Conservation (phyloP, 2,113 vertebrate species). For the Corydoras maculifer region DNA sequence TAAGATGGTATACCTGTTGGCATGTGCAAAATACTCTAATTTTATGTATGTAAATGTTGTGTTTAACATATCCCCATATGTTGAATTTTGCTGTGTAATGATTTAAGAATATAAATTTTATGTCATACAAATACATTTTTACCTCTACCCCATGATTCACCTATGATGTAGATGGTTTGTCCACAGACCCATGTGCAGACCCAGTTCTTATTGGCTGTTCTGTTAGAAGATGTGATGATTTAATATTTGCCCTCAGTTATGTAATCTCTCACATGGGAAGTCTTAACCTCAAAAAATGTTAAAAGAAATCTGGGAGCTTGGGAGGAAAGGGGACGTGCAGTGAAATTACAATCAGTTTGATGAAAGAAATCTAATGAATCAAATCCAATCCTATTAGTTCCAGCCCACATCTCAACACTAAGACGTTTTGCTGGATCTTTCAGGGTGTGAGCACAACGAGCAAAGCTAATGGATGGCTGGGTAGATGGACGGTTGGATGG, state of each 20-base stretch:
- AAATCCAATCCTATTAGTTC: conserved; percentile 81
- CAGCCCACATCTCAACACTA: conserved; percentile 67
- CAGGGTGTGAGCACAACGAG: conserved; percentile 48
- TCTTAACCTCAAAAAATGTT: conserved; percentile 5
- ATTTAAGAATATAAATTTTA: no score
- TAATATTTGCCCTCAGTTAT: conserved; percentile 49
- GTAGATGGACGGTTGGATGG: conserved; percentile 22
- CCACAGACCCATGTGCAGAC: neutral
- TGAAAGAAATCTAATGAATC: conserved; percentile 78
- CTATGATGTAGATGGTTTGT: neutral
- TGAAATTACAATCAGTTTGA: conserved; percentile 74
- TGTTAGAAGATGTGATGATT: neutral
- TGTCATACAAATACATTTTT: neutral
- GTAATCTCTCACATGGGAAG: conserved; percentile 50
- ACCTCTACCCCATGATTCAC: neutral
- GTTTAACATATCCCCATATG: no score
- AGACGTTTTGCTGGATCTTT: conserved; percentile 60
- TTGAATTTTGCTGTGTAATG: no score
- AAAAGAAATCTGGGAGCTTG: conserved; percentile 60
- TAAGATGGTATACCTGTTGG: no score
- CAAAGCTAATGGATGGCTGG: conserved; percentile 35
- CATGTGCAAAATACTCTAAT: no score
- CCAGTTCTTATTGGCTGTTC: conserved; percentile 6
- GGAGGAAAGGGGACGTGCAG: conserved; percentile 67
- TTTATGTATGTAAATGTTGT: no score